Percentiles rank a stretch among this genome's conserved stretches.
Evolutionary conservation across 2,888 invertebrate genomes (phyloP).

Genomic region (Mantis religiosa): DNA sequence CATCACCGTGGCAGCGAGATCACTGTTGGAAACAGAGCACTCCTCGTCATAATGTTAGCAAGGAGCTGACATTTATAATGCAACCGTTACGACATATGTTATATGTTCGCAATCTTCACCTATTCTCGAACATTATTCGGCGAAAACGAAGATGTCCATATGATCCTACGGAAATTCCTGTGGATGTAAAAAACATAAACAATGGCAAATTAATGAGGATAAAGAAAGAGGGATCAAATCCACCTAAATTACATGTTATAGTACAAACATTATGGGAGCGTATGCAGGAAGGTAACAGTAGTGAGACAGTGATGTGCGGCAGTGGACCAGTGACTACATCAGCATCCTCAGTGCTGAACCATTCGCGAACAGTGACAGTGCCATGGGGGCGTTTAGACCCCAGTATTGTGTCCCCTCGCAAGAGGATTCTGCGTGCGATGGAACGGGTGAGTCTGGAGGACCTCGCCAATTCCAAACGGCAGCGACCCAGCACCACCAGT

Average conservation of each 20-base stretch:
- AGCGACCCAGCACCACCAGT: conserved; percentile 42
- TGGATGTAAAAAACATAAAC: conserved; percentile 19
- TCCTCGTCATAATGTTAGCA: conserved; percentile 69
- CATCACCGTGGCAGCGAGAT: conserved; percentile 86
- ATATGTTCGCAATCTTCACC: conserved; percentile 31
- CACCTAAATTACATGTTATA: conserved; percentile 29
- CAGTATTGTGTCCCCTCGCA: conserved; percentile 73
- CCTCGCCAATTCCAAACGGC: conserved; percentile 49
- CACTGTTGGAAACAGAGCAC: conserved; percentile 83
- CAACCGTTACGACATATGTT: conserved; percentile 27
- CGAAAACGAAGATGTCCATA: conserved; percentile 65
- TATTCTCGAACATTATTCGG: conserved; percentile 43
- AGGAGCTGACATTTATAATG: conserved; percentile 54
- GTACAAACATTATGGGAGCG: conserved; percentile 37
- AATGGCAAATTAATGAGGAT: conserved; percentile 14
- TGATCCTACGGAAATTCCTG: conserved; percentile 27
- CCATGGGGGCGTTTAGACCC: conserved; percentile 40
- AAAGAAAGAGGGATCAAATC: conserved; percentile 18
- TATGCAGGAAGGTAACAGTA: conserved; percentile 22
- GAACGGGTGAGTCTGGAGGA: conserved; percentile 72
- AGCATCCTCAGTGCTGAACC: conserved; percentile 29
- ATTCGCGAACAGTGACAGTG: conserved; percentile 24
- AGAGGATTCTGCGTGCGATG: conserved; percentile 75
- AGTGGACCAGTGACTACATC: conserved; percentile 11
- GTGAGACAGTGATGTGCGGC: conserved; percentile 20